A percentile compares a stretch with the other conserved stretches of the same genome.
Conservation (phyloP, 2,113 vertebrate genomes). For the Sturnus vulgaris region DNA sequence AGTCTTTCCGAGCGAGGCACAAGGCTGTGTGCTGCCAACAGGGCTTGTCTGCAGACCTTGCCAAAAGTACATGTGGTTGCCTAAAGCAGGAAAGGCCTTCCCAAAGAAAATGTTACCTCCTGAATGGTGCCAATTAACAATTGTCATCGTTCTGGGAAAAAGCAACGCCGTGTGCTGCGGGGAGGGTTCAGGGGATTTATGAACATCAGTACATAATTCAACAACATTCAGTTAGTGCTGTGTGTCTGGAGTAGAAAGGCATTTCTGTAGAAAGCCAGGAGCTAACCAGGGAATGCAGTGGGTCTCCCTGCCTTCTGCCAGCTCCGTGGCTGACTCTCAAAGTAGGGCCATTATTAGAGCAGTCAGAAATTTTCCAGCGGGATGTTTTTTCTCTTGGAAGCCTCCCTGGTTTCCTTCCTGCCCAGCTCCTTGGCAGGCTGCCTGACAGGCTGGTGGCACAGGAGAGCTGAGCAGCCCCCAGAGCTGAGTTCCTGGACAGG, state of each 20-base stretch:
- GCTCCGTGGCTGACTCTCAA: background rate
- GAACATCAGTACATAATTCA: background rate
- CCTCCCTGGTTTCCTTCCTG: conserved; percentile 55
- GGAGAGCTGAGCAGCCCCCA: background rate
- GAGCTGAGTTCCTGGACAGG: background rate
- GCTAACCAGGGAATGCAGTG: background rate
- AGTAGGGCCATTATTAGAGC: conserved; percentile 20
- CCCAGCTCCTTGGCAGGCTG: conserved; percentile 25
- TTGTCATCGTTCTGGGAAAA: background rate
- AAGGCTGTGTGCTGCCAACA: background rate
- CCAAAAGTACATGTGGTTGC: conserved; percentile 39
- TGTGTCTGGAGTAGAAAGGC: background rate
- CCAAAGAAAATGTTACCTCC: conserved; percentile 38
- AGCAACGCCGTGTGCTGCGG: accelerated
- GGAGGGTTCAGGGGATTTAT: background rate
- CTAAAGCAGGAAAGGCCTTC: conserved; percentile 24
- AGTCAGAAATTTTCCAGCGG: conserved; percentile 36
- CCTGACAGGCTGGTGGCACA: conserved; percentile 18
- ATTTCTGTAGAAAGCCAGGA: background rate
- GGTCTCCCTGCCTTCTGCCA: conserved; percentile 20
- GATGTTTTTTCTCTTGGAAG: conserved; percentile 44
- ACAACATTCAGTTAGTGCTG: background rate
- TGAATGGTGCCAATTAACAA: background rate
- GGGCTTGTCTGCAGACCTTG: conserved; percentile 10
- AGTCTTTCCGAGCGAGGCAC: conserved; percentile 4